phyloP scores from a whole-genome alignment of 2,797 vertebrate genomes.

The Hippoglossus hippoglossus region DNA sequence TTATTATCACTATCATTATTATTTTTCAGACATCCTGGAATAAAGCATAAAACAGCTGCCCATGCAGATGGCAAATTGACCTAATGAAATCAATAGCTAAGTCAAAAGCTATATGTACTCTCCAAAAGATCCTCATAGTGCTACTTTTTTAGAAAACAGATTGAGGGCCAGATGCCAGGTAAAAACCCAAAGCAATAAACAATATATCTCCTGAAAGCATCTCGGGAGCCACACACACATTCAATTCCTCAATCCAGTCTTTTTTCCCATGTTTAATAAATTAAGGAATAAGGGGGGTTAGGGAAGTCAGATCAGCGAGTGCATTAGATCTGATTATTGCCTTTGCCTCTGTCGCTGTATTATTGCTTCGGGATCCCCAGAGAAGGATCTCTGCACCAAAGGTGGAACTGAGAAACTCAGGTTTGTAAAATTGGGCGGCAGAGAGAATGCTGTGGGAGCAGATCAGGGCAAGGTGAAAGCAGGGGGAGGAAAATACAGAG shows the following conservation, averaged over 20 bases:
- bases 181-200: constrained; percentile 81
- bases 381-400: constrained; percentile 62
- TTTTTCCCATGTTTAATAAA: constrained; percentile 81
- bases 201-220: constrained; percentile 67
- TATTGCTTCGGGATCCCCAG: constrained; percentile 83
- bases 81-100: constrained; percentile 6
- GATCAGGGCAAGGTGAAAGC: constrained; percentile 47
- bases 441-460: constrained; percentile 36
- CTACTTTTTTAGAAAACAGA: constrained; percentile 25
- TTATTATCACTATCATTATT: no score
- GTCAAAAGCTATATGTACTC: constrained; percentile 31
- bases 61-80: constrained; percentile 2
- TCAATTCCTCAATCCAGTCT: constrained; percentile 50
- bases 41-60: not conserved
- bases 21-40: no score
- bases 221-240: constrained; percentile 57
- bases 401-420: constrained; percentile 57
- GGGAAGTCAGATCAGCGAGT: constrained; percentile 75
- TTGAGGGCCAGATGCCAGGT: constrained; percentile 24
- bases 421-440: constrained; percentile 55
- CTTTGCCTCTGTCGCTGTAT: constrained; percentile 76
- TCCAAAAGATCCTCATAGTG: constrained; percentile 32
- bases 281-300: constrained; percentile 80
- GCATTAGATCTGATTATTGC: constrained; percentile 83
- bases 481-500: constrained; percentile 29